Percentiles rank a stretch among this genome's conserved stretches.
phyloP scores from a whole-genome alignment of 2,797 vertebrate genomes.

The Nyctalus aviator region DNA sequence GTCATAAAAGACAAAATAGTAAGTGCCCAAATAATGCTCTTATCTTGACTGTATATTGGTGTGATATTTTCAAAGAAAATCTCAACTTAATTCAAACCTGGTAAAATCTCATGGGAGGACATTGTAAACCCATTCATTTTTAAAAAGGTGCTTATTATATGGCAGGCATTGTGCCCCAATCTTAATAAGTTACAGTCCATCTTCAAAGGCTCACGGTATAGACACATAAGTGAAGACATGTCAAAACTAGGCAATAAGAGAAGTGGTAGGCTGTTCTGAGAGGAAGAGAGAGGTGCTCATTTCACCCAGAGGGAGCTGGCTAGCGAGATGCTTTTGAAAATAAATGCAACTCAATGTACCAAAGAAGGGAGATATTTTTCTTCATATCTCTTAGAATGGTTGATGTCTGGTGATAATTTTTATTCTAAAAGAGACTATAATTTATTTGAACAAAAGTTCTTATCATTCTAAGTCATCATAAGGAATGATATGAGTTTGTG shows the following conservation, averaged over 20 bases:
- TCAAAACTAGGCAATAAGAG: neutral
- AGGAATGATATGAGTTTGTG: neutral
- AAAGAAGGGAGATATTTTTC: neutral
- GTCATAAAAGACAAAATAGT: neutral
- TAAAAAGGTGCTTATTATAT: neutral
- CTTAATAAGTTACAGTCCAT: neutral
- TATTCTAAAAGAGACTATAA: slow-evolving; percentile 16
- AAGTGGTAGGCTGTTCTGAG: neutral
- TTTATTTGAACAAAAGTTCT: neutral
- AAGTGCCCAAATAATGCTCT: neutral
- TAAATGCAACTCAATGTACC: neutral
- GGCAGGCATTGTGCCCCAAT: neutral
- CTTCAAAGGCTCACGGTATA: neutral
- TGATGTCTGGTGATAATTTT: slow-evolving; percentile 33
- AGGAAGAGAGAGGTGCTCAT: neutral
- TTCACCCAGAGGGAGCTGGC: neutral
- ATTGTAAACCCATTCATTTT: neutral
- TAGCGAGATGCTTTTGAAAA: neutral
- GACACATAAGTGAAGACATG: neutral
- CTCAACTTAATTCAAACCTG: neutral
- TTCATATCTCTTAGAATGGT: neutral
- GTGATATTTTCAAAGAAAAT: neutral
- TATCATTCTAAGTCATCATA: slow-evolving; percentile 6
- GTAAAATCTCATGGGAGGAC: neutral
- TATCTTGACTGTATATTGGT: neutral